These are phyloP conservation scores for Tyto alba DNA, from an alignment of 2,113 vertebrate genomes.

Conservation along the genomic window DNA sequence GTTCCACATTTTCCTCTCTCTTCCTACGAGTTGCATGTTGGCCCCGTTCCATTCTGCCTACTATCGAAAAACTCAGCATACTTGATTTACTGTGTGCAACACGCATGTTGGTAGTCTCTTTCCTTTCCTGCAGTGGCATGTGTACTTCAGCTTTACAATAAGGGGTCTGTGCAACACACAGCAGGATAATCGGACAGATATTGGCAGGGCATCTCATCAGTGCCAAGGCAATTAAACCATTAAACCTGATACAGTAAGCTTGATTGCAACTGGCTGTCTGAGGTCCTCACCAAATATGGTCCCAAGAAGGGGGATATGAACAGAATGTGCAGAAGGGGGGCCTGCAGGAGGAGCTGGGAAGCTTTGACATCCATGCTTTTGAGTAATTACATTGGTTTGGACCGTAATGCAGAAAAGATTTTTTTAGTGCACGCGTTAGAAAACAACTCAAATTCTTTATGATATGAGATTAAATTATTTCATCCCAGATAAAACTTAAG, in stretches of 20 bases:
- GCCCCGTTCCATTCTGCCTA: neutral
- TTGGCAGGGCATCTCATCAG: neutral
- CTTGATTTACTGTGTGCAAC: neutral
- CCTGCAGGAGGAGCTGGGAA: conserved; percentile 59
- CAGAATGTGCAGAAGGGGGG: conserved; percentile 33
- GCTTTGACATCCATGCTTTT: conserved; percentile 51
- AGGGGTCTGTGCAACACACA: neutral
- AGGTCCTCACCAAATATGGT: conserved; percentile 13
- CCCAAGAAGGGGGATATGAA: neutral
- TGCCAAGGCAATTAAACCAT: conserved; percentile 21
- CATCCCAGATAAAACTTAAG: conserved; percentile 59
- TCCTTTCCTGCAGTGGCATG: neutral
- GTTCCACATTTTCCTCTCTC: neutral
- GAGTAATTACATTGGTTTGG: conserved; percentile 61
- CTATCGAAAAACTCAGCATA: neutral
- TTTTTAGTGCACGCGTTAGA: conserved; percentile 43
- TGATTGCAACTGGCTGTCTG: conserved; percentile 1
- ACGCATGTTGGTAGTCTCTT: neutral
- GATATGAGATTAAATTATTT: conserved; percentile 67
- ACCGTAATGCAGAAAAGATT: conserved; percentile 51
- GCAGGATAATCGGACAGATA: neutral
- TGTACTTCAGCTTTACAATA: neutral
- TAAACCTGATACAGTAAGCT: neutral
- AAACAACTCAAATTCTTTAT: conserved; percentile 58
- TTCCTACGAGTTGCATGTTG: neutral